These are phyloP conservation scores for Eulemur macaco DNA, from an alignment of 2,113 vertebrate species.

Conservation along the genomic window DNA sequence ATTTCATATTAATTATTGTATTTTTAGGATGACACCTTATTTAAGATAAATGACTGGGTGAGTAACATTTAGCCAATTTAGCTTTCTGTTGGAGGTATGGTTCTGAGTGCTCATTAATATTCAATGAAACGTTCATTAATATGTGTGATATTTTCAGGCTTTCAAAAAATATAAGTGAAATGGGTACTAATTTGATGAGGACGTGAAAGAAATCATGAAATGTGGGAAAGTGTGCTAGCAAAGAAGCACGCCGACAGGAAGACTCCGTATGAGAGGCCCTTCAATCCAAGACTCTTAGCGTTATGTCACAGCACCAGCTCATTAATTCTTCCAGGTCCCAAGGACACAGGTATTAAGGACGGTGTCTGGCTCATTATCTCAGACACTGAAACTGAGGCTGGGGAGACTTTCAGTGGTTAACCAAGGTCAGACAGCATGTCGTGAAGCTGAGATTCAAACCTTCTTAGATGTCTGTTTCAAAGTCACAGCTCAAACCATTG, in stretches of 20 bases:
- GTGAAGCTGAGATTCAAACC: neutral
- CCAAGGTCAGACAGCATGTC: neutral
- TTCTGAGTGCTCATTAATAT: neutral
- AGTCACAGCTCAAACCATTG: neutral
- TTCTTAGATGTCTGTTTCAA: neutral
- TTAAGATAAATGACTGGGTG: neutral
- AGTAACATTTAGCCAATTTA: neutral
- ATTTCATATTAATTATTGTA: neutral
- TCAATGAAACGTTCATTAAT: neutral
- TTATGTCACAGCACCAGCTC: neutral
- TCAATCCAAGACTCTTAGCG: neutral
- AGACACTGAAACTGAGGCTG: neutral
- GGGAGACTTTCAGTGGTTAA: neutral
- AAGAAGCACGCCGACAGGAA: neutral
- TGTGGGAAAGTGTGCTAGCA: neutral
- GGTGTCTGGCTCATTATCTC: neutral
- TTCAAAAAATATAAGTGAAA: conserved; percentile 44
- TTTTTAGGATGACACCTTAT: neutral
- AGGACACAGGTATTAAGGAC: neutral
- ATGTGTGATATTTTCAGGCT: conserved; percentile 19
- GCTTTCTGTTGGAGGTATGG: neutral
- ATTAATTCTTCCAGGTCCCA: neutral
- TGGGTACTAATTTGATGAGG: neutral
- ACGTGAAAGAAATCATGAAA: neutral
- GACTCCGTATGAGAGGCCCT: neutral